A percentile compares a stretch with the other conserved stretches of the same genome.
phyloP scores from a whole-genome alignment of 2,888 invertebrate genomes.

The Liopterus haemorrhoidalis region DNA sequence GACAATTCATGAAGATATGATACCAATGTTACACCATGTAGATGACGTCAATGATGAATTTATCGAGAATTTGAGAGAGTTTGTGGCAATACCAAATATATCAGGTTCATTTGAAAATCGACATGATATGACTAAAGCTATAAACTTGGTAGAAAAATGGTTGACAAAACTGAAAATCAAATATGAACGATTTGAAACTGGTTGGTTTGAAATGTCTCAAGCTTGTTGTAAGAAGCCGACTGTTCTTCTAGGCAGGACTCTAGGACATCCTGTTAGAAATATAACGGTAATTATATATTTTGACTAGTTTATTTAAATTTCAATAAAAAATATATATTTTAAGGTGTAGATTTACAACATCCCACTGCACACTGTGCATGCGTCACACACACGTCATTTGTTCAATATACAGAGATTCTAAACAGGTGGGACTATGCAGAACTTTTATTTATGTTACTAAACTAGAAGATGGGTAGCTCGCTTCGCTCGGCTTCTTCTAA shows the following conservation, averaged over 20 bases:
- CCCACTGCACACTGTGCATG: too few relatives aligned
- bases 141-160: slow-evolving; percentile 42
- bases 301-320: too few relatives aligned
- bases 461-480: too few relatives aligned
- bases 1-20: slow-evolving; percentile 40
- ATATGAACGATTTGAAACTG: slow-evolving; percentile 44
- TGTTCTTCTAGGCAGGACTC: slow-evolving; percentile 42
- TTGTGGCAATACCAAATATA: slow-evolving; percentile 42
- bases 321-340: too few relatives aligned
- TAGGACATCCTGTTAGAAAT: slow-evolving; percentile 39
- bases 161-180: slow-evolving; percentile 43
- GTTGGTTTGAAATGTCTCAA: slow-evolving; percentile 38
- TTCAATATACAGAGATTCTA: too few relatives aligned
- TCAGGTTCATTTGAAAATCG: slow-evolving; percentile 39
- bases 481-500: too few relatives aligned
- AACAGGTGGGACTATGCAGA: too few relatives aligned
- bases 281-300: slow-evolving; percentile 45
- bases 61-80: slow-evolving; percentile 39
- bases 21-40: slow-evolving; percentile 43
- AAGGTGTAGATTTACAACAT: too few relatives aligned
- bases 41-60: slow-evolving; percentile 40
- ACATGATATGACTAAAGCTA: slow-evolving; percentile 39
- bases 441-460: too few relatives aligned
- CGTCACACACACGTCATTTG: too few relatives aligned
- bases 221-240: slow-evolving; percentile 42